Percentiles rank a stretch among this genome's conserved stretches.
phyloP scores from a whole-genome alignment of 2,113 vertebrate species.

The Ceuthmochares aereus region DNA sequence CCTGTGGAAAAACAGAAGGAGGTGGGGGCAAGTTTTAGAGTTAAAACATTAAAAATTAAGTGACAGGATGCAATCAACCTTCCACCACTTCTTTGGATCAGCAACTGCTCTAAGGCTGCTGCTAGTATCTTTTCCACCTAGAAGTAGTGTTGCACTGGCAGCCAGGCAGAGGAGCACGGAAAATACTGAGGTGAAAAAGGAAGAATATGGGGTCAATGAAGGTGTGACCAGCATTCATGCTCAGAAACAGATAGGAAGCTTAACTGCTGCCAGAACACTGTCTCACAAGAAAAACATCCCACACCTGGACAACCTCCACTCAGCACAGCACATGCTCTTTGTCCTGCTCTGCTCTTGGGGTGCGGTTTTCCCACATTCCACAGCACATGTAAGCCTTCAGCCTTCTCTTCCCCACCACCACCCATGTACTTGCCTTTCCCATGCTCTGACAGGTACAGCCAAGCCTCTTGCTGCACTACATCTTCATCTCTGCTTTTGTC shows the following conservation, averaged over 20 bases:
- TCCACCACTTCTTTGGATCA: background rate
- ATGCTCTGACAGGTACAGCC: background rate
- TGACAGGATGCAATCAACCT: background rate
- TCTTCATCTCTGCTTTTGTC: background rate
- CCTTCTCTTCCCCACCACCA: background rate
- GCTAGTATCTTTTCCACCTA: background rate
- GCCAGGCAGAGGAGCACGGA: background rate
- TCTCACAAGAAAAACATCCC: background rate
- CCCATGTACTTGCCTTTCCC: accelerated
- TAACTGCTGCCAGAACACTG: accelerated
- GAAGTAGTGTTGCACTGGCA: background rate
- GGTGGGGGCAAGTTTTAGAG: background rate
- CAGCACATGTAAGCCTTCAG: accelerated
- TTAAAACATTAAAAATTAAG: background rate
- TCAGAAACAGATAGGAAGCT: accelerated
- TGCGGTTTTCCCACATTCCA: background rate
- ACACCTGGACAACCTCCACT: background rate
- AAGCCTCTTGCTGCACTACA: background rate
- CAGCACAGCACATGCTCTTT: background rate
- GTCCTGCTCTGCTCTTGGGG: background rate
- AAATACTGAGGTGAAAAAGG: background rate
- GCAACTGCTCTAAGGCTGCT: background rate
- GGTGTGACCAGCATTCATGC: accelerated
- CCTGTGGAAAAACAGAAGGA: background rate
- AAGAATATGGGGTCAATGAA: background rate